Base-by-base conservation (phyloP, 2,888 invertebrate species). In the Charanyca ferruginea region DNA sequence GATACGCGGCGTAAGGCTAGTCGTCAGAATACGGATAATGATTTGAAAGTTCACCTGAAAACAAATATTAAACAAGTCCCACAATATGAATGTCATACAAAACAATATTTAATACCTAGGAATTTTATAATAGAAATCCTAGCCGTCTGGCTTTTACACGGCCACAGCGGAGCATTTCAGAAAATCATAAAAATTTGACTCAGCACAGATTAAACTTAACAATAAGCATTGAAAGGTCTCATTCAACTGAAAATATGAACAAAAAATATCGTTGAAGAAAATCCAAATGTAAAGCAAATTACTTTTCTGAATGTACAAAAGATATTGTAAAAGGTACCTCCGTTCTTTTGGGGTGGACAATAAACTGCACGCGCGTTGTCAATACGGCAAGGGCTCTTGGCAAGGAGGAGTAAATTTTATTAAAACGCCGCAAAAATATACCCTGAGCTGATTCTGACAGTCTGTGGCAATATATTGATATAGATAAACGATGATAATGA, bases 391-490 rank as follows among this genome's bases (percentile, higher is more conserved):
- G 86, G 83, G 83, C 77, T 81, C 82, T 84, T 69, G 64, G 59
- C 66, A 72, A 73, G 73, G 75, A 61, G 76, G 73, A 89, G 86
- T 87, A 84, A 87, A 88, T 90, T 90, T 88, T 89, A 89, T 89
- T 90, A 90, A 91, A 90, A 85, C 75, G 83, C 85, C 85, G 84
- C 88, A 87, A 87, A 86, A 88, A 88, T 86, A 85, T 85, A 82
- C 83, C 74, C 71, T 67, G 62, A 61, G 62, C 80, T 89, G 85
- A 58, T 54, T 66, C 42, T 85, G 87, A 85, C 85, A 85, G 78
- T 73, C 68, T 48, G 65, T 35, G 77, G 74, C 72, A 73, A 78
- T 86, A 81, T 79, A 77, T 77, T 49, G 61, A 42, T 59, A 73
- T 69, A 73, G 70, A 69, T 70, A 73, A 70, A 73, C 61, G 80